Percentiles rank a stretch among this genome's conserved stretches.
These are phyloP conservation scores for Sciurus vulgaris DNA, from an alignment of 2,797 vertebrate genomes.

Conservation along the genomic window DNA sequence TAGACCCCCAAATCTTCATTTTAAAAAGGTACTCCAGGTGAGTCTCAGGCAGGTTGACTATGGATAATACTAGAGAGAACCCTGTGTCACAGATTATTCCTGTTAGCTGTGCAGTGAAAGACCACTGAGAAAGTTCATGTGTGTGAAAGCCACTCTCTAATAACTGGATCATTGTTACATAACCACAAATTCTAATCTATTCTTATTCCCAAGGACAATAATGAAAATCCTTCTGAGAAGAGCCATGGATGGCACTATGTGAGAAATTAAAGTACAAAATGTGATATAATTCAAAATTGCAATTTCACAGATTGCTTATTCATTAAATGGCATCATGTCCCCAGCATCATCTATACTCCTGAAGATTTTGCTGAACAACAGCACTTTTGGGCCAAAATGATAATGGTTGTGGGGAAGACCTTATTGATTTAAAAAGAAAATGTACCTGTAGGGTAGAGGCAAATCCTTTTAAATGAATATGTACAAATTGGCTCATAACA, in stretches of 20 bases:
- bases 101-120: not conserved
- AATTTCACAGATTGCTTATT: slow-evolving; percentile 44
- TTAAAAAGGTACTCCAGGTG: not conserved
- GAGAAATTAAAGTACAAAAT: not conserved
- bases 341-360: slow-evolving; percentile 15
- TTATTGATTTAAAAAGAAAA: slow-evolving; percentile 56
- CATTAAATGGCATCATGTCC: not conserved
- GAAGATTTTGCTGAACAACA: slow-evolving; percentile 19
- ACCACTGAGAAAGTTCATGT: not conserved
- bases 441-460: not conserved
- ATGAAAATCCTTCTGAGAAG: slow-evolving; percentile 59
- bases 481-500: not conserved
- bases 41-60: not conserved
- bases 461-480: slow-evolving; percentile 45
- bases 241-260: not conserved
- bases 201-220: slow-evolving; percentile 64
- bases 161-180: slow-evolving; percentile 41
- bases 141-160: not conserved
- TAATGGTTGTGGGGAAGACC: not conserved
- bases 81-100: not conserved
- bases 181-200: slow-evolving; percentile 50
- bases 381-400: not conserved
- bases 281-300: not conserved
- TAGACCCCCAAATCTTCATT: not conserved
- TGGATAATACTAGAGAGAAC: not conserved